A percentile compares a stretch with the other conserved stretches of the same genome.
Conservation (phyloP, 2,797 vertebrate genomes). For the Falco novaeseelandiae region DNA sequence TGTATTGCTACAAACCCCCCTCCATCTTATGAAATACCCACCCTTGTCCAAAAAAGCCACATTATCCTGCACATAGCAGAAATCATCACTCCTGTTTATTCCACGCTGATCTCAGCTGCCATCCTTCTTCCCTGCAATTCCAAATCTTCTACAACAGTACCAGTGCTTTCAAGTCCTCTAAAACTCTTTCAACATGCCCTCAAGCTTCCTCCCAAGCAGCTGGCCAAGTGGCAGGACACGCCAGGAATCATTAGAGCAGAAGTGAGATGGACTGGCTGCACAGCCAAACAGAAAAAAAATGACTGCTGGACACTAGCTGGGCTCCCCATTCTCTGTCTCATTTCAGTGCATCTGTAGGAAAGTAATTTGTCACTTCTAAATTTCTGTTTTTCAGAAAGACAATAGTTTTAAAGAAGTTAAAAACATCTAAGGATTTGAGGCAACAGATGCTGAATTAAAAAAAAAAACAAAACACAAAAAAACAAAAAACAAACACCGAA, state of each 20-base stretch:
- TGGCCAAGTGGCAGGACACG: not conserved
- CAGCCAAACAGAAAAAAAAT: rapidly evolving
- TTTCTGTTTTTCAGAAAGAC: too few species aligned
- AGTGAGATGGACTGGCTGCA: too few species aligned
- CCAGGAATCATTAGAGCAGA: rapidly evolving
- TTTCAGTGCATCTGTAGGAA: not conserved
- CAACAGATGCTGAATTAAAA: not conserved
- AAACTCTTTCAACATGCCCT: not conserved
- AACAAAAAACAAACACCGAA: too few species aligned
- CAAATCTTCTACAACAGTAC: not conserved
- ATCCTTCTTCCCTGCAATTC: not conserved
- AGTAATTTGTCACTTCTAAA: not conserved
- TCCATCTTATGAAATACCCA: rapidly evolving
- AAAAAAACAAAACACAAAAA: not conserved
- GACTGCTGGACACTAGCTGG: not conserved
- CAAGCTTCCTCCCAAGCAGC: not conserved
- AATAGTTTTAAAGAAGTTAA: too few species aligned
- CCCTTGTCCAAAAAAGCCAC: not conserved
- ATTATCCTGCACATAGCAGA: rapidly evolving
- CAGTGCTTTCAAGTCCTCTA: rapidly evolving
- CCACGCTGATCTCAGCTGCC: rapidly evolving
- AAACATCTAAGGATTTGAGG: not conserved
- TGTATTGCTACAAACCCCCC: not conserved
- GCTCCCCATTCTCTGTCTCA: not conserved
- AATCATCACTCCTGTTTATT: not conserved